These are phyloP conservation scores for Drosophila obscura DNA, from an alignment of 1,140 invertebrate species.

Conservation along the genomic window DNA sequence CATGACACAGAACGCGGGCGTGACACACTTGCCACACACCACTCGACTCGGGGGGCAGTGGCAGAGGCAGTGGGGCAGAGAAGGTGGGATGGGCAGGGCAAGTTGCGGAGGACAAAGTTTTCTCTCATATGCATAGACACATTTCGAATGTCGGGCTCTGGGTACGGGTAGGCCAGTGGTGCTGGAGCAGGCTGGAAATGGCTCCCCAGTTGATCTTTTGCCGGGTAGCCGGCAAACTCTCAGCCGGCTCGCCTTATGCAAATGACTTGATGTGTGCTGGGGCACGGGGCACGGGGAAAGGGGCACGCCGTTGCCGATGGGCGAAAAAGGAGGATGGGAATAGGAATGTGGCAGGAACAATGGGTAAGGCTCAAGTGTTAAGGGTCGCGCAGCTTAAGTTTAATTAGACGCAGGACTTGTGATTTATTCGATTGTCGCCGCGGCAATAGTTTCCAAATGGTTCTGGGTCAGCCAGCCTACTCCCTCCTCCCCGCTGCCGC, in stretches of 20 bases:
- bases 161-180: background rate
- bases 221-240: constrained; percentile 59
- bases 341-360: constrained; percentile 38
- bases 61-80: background rate
- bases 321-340: background rate
- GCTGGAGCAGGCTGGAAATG: constrained; percentile 42
- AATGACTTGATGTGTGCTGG: constrained; percentile 58
- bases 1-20: constrained; percentile 60
- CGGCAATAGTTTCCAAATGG: constrained; percentile 2
- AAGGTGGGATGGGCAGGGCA: background rate
- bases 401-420: constrained; percentile 73
- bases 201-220: constrained; percentile 77
- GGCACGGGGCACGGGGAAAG: background rate
- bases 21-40: constrained; percentile 64
- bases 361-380: constrained; percentile 68
- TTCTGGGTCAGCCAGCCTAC: constrained; percentile 21
- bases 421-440: constrained; percentile 72
- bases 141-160: constrained; percentile 34
- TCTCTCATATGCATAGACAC: constrained; percentile 69
- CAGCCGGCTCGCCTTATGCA: constrained; percentile 62
- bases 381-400: constrained; percentile 77
- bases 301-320: no score
- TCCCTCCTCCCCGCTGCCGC: no score
- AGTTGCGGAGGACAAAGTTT: constrained; percentile 53
- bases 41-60: constrained; percentile 7